Conservation (phyloP, 2,888 invertebrate species). For the Pyrrhia umbra region DNA sequence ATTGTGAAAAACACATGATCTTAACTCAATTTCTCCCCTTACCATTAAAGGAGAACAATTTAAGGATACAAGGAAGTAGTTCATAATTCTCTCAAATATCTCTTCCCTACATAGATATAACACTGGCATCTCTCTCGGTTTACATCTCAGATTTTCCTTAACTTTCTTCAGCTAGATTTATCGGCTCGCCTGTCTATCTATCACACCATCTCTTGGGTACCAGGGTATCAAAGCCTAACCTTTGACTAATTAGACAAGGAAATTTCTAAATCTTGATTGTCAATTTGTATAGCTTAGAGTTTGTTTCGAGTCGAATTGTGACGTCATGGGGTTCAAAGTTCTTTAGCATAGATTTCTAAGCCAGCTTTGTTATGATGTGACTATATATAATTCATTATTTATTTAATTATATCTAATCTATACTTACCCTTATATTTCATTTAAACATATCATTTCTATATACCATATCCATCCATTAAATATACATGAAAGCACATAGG, state of each 20-base stretch:
- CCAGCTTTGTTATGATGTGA: too few relatives aligned
- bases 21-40: background rate
- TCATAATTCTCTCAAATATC: conserved; percentile 6
- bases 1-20: too few relatives aligned
- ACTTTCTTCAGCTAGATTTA: conserved; percentile 24
- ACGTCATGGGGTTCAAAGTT: background rate
- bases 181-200: conserved; percentile 30
- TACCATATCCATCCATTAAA: background rate
- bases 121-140: conserved; percentile 7
- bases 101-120: background rate
- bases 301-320: background rate
- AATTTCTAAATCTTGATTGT: conserved; percentile 44
- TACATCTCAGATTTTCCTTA: conserved; percentile 15
- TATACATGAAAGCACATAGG: background rate
- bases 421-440: too few relatives aligned
- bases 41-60: background rate
- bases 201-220: conserved; percentile 47
- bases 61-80: background rate
- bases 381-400: background rate
- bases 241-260: conserved; percentile 55
- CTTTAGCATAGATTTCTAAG: background rate
- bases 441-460: too few relatives aligned
- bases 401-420: too few relatives aligned
- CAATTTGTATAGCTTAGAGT: conserved; percentile 17
- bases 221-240: conserved; percentile 46